Evolutionary conservation across 2,113 vertebrate genomes (phyloP).

Genomic region (Bos taurus): DNA sequence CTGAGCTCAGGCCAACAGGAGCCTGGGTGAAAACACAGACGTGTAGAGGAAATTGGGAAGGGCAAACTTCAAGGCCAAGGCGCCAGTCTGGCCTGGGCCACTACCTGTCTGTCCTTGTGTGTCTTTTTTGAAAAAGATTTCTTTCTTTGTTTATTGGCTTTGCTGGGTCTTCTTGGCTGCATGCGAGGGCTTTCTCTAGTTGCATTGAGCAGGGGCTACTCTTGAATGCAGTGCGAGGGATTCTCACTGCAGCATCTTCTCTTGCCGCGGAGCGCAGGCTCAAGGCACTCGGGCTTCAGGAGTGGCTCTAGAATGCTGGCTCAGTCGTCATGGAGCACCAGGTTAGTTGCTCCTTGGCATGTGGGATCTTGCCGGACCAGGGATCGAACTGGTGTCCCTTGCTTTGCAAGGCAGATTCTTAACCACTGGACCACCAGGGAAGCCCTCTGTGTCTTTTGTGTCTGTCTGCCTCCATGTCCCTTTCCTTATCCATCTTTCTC

Average conservation of each 20-base stretch:
- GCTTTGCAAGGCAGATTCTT: background rate
- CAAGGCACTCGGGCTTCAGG: background rate
- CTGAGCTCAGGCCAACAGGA: background rate
- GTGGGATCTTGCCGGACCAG: background rate
- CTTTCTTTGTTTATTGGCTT: background rate
- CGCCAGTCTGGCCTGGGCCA: accelerated
- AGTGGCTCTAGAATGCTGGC: background rate
- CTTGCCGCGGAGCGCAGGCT: accelerated
- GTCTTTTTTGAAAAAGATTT: background rate
- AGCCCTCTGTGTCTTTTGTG: background rate
- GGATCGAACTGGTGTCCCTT: background rate
- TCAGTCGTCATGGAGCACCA: background rate
- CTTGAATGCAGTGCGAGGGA: too few relatives aligned
- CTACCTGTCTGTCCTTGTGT: background rate
- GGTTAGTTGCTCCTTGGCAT: background rate
- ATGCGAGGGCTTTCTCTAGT: background rate
- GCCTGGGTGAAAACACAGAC: accelerated
- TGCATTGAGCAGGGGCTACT: background rate
- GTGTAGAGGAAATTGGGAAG: accelerated
- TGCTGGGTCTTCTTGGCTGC: background rate
- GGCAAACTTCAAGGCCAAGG: background rate
- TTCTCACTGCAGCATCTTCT: background rate
- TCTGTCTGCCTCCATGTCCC: background rate
- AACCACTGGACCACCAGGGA: background rate
- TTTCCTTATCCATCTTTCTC: background rate